phyloP scores from a whole-genome alignment of 2,888 invertebrate species.

The Coremacera marginata region DNA sequence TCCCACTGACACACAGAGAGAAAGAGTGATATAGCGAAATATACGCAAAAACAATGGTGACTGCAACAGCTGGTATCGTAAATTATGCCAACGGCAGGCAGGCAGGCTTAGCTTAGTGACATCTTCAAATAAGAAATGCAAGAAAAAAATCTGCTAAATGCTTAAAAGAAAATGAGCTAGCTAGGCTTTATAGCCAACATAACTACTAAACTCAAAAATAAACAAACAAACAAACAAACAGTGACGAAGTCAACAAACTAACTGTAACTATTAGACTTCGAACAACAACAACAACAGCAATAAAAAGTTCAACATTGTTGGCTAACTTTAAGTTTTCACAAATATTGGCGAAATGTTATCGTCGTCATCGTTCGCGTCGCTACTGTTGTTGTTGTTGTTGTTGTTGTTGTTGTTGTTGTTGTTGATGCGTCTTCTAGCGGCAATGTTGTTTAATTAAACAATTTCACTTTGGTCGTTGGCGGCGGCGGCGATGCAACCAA shows the following conservation, averaged over 20 bases:
- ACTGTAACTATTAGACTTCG: not conserved
- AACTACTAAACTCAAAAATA: not conserved
- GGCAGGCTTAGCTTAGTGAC: not conserved
- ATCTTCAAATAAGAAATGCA: not conserved
- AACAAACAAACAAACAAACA: not conserved
- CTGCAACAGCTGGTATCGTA: not conserved
- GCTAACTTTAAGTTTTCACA: not conserved
- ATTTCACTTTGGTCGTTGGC: not conserved
- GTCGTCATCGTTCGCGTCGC: not conserved
- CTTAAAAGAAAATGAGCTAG: too few relatives aligned
- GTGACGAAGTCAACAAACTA: not conserved
- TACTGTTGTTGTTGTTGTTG: not conserved
- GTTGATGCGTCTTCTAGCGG: constrained; percentile 5
- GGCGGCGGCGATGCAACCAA: not conserved
- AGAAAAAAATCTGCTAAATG: too few relatives aligned
- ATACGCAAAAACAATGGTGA: too few relatives aligned
- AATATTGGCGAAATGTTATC: constrained; percentile 7
- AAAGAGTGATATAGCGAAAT: too few relatives aligned
- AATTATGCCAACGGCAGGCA: constrained; percentile 7
- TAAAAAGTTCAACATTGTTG: too few relatives aligned
- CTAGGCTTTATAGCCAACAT: not conserved
- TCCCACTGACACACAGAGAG: constrained; percentile 19
- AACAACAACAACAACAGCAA: not conserved
- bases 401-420: not conserved
- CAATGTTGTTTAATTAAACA: not conserved